These are phyloP conservation scores for Apostichopus parvimensis DNA, from an alignment of 35 echinoderm and acorn worm genomes.

Conservation along the genomic window DNA sequence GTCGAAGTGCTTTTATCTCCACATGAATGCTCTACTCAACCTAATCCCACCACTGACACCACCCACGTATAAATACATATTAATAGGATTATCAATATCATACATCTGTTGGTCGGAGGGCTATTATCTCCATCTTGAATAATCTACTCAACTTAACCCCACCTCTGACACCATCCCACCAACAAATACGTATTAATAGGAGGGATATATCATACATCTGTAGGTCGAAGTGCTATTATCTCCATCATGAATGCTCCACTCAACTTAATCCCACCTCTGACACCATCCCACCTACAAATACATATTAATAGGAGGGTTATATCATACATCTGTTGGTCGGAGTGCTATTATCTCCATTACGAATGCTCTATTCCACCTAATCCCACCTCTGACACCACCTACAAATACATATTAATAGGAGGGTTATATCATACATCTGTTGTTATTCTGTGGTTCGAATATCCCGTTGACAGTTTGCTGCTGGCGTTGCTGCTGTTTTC, in stretches of 20 bases:
- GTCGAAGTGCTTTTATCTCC: not conserved
- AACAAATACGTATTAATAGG: not conserved
- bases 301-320: too few relatives aligned
- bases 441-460: slow-evolving; percentile 41
- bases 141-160: too few relatives aligned
- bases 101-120: not conserved
- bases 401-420: not conserved
- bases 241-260: not conserved
- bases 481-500: slow-evolving; percentile 65
- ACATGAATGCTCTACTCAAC: not conserved
- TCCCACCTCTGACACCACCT: too few relatives aligned
- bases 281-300: too few relatives aligned
- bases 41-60: not conserved
- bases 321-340: not conserved
- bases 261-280: too few relatives aligned
- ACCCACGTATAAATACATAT: too few relatives aligned
- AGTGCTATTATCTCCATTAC: not conserved
- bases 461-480: slow-evolving; percentile 33
- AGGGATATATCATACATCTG: not conserved
- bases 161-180: too few relatives aligned
- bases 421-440: slow-evolving; percentile 25
- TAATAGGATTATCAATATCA: too few relatives aligned
- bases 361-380: not conserved
- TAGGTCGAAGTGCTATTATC: not conserved
- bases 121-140: not conserved